Conservation (phyloP, 2,888 invertebrate species). For the Microctonus brassicae region DNA sequence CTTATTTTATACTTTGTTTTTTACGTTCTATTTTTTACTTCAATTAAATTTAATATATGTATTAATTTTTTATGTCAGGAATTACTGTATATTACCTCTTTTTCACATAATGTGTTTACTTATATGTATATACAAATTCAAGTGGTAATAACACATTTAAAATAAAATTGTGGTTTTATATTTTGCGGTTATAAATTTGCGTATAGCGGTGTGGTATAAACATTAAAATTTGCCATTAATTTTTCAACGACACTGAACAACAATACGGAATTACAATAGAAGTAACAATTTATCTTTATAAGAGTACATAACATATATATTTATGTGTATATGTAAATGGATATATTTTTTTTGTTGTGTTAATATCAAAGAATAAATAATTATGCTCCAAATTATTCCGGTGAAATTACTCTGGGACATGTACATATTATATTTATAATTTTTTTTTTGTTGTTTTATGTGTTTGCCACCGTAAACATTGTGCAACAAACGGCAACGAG, state of each 20-base stretch:
- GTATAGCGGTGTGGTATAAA: not conserved
- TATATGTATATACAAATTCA: not conserved
- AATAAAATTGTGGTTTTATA: conserved; percentile 48
- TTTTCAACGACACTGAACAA: conserved; percentile 37
- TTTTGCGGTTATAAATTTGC: conserved; percentile 38
- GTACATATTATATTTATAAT: not conserved
- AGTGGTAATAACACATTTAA: conserved; percentile 10
- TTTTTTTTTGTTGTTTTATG: not conserved
- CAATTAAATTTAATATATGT: not conserved
- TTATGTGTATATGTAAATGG: not conserved
- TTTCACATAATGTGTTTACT: not conserved
- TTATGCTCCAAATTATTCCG: not conserved
- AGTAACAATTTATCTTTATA: too few species aligned
- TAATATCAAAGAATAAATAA: not conserved
- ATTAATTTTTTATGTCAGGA: not conserved
- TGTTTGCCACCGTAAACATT: not conserved
- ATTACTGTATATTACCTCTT: not conserved
- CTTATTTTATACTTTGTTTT: not conserved
- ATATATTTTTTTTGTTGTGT: too few species aligned
- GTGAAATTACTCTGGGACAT: not conserved
- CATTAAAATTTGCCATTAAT: not conserved
- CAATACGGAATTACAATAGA: conserved; percentile 1
- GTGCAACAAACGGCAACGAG: conserved; percentile 9
- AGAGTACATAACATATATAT: not conserved
- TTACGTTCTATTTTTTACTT: not conserved